Evolutionary conservation across 1,140 invertebrate genomes (phyloP).

Genomic region (Mesaphorura yosii): DNA sequence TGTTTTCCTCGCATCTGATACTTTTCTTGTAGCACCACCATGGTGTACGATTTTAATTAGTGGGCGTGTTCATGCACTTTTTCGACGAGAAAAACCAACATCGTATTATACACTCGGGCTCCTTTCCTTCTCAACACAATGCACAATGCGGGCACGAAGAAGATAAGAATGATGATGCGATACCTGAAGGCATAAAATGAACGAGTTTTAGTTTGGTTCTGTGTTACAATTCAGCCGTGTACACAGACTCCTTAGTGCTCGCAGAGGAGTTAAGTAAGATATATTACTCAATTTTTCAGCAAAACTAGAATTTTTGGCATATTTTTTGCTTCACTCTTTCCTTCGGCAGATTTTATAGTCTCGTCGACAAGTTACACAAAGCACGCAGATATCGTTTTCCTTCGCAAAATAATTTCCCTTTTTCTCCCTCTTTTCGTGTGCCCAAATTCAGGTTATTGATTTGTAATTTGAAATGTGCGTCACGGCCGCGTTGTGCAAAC

Average conservation of each 20-base stretch:
- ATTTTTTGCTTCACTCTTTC: too few species aligned
- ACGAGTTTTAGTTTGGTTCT: not conserved
- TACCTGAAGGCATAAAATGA: not conserved
- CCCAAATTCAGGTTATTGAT: too few species aligned
- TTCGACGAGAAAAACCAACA: not conserved
- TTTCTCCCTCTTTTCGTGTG: too few species aligned
- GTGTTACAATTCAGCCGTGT: not conserved
- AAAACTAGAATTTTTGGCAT: not conserved
- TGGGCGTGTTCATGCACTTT: constrained; percentile 26
- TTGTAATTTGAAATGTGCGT: too few species aligned
- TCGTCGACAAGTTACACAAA: not conserved
- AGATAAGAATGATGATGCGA: not conserved
- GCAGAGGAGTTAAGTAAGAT: not conserved
- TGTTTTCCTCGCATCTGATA: not conserved
- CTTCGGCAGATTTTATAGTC: not conserved
- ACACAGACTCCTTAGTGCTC: not conserved
- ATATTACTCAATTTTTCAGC: not conserved
- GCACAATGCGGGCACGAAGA: not conserved
- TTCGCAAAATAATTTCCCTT: not conserved
- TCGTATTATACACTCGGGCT: not conserved
- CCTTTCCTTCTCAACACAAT: not conserved
- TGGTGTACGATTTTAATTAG: constrained; percentile 25
- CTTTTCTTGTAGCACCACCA: not conserved
- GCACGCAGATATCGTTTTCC: not conserved
- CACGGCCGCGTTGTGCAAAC: too few species aligned